These are phyloP conservation scores for Ochropleura plecta DNA, from an alignment of 2,888 invertebrate genomes.

Conservation along the genomic window DNA sequence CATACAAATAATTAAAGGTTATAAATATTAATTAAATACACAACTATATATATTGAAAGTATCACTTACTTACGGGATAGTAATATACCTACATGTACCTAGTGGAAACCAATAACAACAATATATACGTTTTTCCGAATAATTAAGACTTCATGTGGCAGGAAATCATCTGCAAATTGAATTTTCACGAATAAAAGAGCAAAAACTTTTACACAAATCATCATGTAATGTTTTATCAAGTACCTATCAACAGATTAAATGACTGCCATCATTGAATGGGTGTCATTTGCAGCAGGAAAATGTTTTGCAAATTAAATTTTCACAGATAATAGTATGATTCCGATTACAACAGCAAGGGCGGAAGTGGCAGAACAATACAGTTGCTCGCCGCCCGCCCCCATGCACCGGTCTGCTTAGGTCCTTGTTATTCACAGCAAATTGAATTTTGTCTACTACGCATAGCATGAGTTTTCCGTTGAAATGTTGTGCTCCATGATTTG, in stretches of 20 bases:
- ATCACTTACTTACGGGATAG: no score
- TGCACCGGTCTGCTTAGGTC: background rate
- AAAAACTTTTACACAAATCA: background rate
- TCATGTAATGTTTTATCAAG: background rate
- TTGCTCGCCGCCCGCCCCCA: background rate
- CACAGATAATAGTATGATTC: background rate
- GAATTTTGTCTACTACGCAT: background rate
- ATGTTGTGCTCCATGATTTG: conserved; percentile 3
- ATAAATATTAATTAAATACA: no score
- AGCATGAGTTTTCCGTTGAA: background rate
- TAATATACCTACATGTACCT: no score
- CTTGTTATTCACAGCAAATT: conserved; percentile 10
- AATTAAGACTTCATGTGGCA: background rate
- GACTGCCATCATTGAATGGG: background rate
- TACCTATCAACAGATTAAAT: background rate
- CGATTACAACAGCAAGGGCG: background rate
- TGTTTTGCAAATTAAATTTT: conserved; percentile 4
- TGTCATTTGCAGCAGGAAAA: background rate
- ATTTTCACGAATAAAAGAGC: background rate
- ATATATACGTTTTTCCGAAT: background rate
- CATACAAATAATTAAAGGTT: no score
- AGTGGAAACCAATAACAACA: background rate
- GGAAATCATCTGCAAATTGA: background rate
- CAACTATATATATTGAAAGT: no score
- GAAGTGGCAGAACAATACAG: background rate